Percentiles rank a stretch among this genome's conserved stretches.
Evolutionary conservation across 35 echinoderm and acorn worm genomes (phyloP).

Genomic region (Stichopus chloronotus): DNA sequence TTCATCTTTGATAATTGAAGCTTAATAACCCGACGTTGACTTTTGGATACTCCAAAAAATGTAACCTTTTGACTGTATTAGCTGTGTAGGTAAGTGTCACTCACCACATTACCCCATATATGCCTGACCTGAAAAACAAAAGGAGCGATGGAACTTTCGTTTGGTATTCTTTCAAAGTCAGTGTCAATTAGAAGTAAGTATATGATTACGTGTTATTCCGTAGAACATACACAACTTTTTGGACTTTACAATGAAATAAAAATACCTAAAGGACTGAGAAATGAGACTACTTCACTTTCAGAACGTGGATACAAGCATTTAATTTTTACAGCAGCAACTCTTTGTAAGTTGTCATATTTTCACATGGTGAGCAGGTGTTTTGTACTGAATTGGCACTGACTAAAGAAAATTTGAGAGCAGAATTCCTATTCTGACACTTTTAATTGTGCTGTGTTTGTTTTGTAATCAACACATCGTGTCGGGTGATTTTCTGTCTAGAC

Average conservation of each 20-base stretch:
- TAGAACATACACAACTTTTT: not conserved
- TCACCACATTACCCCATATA: not conserved
- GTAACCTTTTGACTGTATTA: slow-evolving; percentile 3
- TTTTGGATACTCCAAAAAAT: slow-evolving; percentile 19
- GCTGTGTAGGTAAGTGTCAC: slow-evolving; percentile 14
- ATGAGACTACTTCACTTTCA: not conserved
- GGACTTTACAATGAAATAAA: slow-evolving; percentile 9
- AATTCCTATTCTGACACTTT: slow-evolving; percentile 6
- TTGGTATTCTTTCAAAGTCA: not conserved
- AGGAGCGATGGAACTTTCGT: slow-evolving; percentile 2
- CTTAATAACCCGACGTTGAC: not conserved
- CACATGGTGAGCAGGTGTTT: not conserved
- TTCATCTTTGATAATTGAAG: not conserved
- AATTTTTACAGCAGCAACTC: not conserved
- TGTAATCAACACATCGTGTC: not conserved
- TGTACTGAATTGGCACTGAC: not conserved
- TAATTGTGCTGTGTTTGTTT: not conserved
- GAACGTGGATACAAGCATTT: not conserved
- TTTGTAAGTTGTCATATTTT: not conserved
- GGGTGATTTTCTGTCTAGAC: not conserved
- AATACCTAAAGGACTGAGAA: not conserved
- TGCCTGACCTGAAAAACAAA: slow-evolving; percentile 8
- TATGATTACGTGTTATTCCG: slow-evolving; percentile 10
- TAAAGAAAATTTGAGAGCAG: not conserved
- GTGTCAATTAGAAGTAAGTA: slow-evolving; percentile 8